Evolutionary conservation across 2,797 vertebrate genomes (phyloP).

Genomic region (Limosa lapponica): DNA sequence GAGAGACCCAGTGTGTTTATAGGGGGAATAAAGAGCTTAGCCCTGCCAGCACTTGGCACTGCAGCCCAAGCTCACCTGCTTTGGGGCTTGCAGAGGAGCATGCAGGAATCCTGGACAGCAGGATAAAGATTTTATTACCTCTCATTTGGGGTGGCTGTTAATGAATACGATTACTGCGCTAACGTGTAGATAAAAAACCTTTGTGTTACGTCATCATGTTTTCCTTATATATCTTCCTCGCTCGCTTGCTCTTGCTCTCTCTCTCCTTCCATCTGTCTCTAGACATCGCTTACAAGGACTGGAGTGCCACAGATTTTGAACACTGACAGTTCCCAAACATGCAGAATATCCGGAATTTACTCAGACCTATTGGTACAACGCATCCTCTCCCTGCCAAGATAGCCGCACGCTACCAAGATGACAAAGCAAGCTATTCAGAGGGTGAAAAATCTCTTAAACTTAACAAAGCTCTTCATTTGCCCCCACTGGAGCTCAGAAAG

Average conservation of each 20-base stretch:
- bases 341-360: background rate
- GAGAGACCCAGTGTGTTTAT: background rate
- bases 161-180: accelerated
- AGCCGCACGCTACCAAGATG: background rate
- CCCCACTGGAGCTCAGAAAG: background rate
- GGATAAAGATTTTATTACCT: background rate
- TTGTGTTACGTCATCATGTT: background rate
- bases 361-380: background rate
- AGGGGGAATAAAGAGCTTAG: background rate
- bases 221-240: background rate
- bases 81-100: background rate
- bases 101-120: background rate
- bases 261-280: background rate
- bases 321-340: background rate
- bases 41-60: background rate
- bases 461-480: background rate
- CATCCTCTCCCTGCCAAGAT: background rate
- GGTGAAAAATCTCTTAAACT: background rate
- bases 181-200: background rate
- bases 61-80: background rate
- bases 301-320: background rate
- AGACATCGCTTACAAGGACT: background rate
- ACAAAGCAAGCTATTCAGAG: background rate
- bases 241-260: background rate
- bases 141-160: background rate